Conservation (phyloP, 1,140 invertebrate species). For the Calosoma granatense region DNA sequence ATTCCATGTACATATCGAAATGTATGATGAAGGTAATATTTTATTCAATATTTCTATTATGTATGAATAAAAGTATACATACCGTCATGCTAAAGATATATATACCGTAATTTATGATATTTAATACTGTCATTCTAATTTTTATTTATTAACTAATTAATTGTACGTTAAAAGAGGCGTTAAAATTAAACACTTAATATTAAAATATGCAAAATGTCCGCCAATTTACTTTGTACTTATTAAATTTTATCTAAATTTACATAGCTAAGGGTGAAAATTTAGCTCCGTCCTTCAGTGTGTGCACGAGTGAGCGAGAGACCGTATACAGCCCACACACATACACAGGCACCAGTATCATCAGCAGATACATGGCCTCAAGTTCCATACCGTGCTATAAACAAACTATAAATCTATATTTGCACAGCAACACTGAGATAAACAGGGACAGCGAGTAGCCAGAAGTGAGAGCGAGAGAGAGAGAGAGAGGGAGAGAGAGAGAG, state of each 20-base stretch:
- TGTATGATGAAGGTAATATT: no score
- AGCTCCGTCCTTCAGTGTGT: no score
- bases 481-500: neutral
- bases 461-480: neutral
- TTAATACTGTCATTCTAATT: neutral
- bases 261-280: constrained; percentile 1
- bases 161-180: neutral
- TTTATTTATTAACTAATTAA: constrained; percentile 6
- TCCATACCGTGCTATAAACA: constrained; percentile 1
- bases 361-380: neutral
- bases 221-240: constrained; percentile 9
- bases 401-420: constrained; percentile 7
- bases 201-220: constrained; percentile 6
- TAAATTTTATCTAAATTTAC: constrained; percentile 3
- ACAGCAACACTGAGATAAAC: neutral
- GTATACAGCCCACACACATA: no score
- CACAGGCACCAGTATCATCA: no score
- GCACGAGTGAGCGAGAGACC: no score
- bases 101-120: no score
- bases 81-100: no score
- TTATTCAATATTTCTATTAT: no score
- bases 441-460: neutral
- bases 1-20: no score
- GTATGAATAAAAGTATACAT: no score
- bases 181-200: constrained; percentile 5